These are phyloP conservation scores for Megaceryle alcyon DNA, from an alignment of 2,797 vertebrate species.

Conservation along the genomic window DNA sequence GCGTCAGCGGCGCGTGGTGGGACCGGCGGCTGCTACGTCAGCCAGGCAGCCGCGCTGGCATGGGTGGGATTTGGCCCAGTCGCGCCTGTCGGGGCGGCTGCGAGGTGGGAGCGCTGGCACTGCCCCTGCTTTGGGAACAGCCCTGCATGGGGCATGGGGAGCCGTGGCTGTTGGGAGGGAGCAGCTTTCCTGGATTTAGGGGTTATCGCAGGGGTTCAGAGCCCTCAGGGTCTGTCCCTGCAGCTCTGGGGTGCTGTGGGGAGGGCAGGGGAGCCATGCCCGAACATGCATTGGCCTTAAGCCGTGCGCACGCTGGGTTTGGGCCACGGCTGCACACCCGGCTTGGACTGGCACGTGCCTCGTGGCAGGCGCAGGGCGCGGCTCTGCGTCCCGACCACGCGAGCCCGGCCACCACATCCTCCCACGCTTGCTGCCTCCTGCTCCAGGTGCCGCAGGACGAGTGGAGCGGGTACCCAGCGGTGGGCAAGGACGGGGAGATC, in stretches of 20 bases:
- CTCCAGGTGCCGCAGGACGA: constrained; percentile 94
- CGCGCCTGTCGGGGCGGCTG: background rate
- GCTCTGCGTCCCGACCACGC: accelerated
- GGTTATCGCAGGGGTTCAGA: background rate
- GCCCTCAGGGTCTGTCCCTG: background rate
- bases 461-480: constrained; percentile 88
- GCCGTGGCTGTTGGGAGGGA: background rate
- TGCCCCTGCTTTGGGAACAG: background rate
- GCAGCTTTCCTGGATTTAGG: background rate
- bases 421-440: background rate
- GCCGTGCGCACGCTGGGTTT: background rate
- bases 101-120: constrained; percentile 14
- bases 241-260: background rate
- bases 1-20: background rate
- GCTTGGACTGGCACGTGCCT: background rate
- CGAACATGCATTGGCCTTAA: background rate
- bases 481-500: constrained; percentile 90
- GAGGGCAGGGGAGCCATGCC: background rate
- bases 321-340: accelerated
- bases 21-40: background rate
- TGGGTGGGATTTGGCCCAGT: constrained; percentile 68
- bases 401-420: accelerated
- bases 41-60: background rate
- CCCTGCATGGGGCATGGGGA: background rate
- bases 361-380: accelerated